Evolutionary conservation across 2,113 vertebrate genomes (phyloP).

Genomic region (Aegotheles bennettii): DNA sequence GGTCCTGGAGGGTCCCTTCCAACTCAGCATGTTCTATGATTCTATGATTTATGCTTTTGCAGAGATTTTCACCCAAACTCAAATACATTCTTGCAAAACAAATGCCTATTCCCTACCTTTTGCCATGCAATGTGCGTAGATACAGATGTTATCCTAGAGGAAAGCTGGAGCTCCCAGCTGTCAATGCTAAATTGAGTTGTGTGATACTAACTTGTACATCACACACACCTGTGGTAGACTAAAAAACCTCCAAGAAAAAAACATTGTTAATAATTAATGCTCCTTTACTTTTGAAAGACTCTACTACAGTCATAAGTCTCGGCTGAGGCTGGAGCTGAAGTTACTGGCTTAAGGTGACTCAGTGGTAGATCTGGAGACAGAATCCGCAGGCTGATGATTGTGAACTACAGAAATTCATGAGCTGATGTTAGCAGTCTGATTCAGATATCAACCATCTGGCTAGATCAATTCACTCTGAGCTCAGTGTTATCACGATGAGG

Average conservation of each 20-base stretch:
- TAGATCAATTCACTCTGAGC: not conserved
- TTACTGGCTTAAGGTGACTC: not conserved
- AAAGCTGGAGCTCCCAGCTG: not conserved
- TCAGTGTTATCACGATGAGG: fast-evolving
- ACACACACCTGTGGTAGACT: not conserved
- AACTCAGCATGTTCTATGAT: too few relatives aligned
- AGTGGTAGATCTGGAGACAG: not conserved
- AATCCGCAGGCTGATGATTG: not conserved
- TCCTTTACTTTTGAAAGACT: not conserved
- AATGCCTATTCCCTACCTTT: not conserved
- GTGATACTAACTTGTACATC: not conserved
- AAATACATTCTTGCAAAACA: not conserved
- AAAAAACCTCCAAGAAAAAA: not conserved
- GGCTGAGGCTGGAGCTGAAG: not conserved
- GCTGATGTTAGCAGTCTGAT: not conserved
- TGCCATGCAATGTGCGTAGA: not conserved
- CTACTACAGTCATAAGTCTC: not conserved
- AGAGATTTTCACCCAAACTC: not conserved
- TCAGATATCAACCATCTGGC: not conserved
- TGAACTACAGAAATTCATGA: not conserved
- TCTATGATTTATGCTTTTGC: not conserved
- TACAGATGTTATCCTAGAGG: fast-evolving
- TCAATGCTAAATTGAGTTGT: not conserved
- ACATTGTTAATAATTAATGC: not conserved
- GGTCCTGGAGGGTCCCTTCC: too few relatives aligned